Base-by-base conservation (phyloP, 2,797 vertebrate genomes). In the Mastacembelus armatus region DNA sequence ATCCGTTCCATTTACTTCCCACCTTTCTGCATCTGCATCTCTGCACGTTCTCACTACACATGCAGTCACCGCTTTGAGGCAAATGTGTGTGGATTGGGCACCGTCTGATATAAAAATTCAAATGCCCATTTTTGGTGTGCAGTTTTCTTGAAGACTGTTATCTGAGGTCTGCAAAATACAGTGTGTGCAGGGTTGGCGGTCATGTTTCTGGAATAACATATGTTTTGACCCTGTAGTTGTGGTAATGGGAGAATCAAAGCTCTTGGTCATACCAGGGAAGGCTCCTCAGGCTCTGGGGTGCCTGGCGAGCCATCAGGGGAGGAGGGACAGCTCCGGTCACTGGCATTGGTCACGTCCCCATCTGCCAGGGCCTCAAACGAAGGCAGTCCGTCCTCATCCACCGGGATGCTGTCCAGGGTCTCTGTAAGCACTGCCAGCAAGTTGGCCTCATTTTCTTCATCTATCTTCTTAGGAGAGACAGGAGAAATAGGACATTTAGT, bases 391-490 rank as follows among this genome's bases (percentile, higher is more conserved):
- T 99, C 96, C 93, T 98, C 98, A 89, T 99, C 97, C 95, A 99
- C 96, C 42, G 98, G 98, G 94, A 99, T 98, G 92, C 96, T 98
- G 94, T 99, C 97, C 95, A 99, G 92, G 72, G 98, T 99, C 93
- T 99, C 98, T 86, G 98, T 99, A 90, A 99, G 97, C 90, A 98
- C 97, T 66, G 98, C 97, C 94, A 99, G 95, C 94, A 99, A 95
- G 95, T 98, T 99, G 80, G 97, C 98, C 94, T 99, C 98, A 80
- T 96, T 98, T 92, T 99, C 98, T 94, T 99, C 98, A 94, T 99
- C 98, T 97, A 99, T 97, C 95, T 99, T 99, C 96, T 99, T 93
- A 91, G 88, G 80, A 81, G 71, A 82, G 66, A 66, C 22, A 74
- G 38, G 60, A 73, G 88, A 92, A 91, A 93, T 88, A 90, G 89